Conservation (phyloP, 2,888 invertebrate species). For the Drosophila hamatofila region DNA sequence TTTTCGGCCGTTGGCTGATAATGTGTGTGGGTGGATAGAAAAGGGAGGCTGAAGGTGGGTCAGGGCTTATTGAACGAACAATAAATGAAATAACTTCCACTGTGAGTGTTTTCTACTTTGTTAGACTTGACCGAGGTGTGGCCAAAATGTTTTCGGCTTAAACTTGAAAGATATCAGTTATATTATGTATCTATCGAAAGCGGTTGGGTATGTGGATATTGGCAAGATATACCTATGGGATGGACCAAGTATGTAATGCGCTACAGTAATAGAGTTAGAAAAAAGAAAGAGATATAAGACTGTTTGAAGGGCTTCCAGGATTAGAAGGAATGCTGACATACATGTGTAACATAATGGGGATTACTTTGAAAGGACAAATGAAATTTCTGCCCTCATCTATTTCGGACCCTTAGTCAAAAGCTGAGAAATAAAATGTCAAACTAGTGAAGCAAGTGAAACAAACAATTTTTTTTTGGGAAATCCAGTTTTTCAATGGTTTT, state of each 20-base stretch:
- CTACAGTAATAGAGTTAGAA: not conserved
- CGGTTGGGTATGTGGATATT: not conserved
- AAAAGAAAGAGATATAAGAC: not conserved
- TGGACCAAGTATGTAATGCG: not conserved
- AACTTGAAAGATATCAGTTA: not conserved
- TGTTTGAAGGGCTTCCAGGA: too few species aligned
- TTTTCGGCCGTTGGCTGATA: conserved; percentile 21
- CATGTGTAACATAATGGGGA: too few species aligned
- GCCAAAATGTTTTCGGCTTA: not conserved
- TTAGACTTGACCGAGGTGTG: not conserved
- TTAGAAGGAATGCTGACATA: too few species aligned
- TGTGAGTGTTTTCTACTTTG: not conserved
- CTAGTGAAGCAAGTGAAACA: not conserved
- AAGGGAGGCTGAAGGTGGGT: conserved; percentile 18
- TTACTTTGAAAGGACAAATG: too few species aligned
- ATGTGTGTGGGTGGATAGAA: not conserved
- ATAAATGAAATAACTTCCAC: not conserved
- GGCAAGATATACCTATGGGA: not conserved
- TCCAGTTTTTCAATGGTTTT: not conserved
- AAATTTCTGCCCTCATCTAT: not conserved
- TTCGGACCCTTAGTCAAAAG: not conserved
- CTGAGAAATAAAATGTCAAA: not conserved
- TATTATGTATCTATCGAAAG: not conserved
- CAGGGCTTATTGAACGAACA: not conserved
- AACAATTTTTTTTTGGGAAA: not conserved